Evolutionary conservation across 2,113 vertebrate species (phyloP).

Genomic region (Rhea pennata): DNA sequence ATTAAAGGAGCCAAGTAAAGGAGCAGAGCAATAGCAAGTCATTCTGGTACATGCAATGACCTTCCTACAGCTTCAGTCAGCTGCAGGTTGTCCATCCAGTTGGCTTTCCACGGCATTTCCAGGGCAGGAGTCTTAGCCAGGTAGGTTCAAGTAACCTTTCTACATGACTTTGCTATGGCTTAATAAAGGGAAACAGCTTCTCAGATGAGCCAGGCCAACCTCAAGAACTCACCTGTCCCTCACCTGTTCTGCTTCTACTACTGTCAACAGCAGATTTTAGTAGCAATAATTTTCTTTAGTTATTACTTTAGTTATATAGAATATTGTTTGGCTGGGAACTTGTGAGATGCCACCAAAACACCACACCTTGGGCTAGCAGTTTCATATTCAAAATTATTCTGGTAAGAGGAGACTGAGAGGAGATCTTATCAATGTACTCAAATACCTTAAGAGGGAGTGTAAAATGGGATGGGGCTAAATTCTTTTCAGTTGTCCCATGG

Average conservation of each 20-base stretch:
- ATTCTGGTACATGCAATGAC: not conserved
- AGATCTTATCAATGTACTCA: too few relatives aligned
- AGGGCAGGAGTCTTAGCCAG: not conserved
- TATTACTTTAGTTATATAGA: not conserved
- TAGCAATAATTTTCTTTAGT: not conserved
- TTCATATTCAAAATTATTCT: not conserved
- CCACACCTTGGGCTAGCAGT: not conserved
- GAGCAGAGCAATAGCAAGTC: not conserved
- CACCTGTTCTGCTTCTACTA: not conserved
- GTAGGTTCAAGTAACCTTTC: not conserved
- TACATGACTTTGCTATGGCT: not conserved
- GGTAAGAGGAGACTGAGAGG: too few relatives aligned
- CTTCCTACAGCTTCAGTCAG: not conserved
- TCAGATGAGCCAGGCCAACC: not conserved
- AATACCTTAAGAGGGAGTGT: too few relatives aligned
- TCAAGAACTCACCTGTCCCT: not conserved
- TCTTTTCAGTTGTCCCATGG: too few relatives aligned
- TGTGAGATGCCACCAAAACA: not conserved
- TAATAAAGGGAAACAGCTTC: accelerated
- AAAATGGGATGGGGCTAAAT: too few relatives aligned
- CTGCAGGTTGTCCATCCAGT: not conserved
- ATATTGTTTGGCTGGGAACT: not conserved
- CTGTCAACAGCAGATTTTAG: not conserved
- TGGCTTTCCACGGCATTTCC: not conserved
- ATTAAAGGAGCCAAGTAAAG: not conserved